Evolutionary conservation across 2,797 vertebrate genomes (phyloP), one percentile per base, ranked within the genome.

Genomic region (Carduelis carduelis): DNA sequence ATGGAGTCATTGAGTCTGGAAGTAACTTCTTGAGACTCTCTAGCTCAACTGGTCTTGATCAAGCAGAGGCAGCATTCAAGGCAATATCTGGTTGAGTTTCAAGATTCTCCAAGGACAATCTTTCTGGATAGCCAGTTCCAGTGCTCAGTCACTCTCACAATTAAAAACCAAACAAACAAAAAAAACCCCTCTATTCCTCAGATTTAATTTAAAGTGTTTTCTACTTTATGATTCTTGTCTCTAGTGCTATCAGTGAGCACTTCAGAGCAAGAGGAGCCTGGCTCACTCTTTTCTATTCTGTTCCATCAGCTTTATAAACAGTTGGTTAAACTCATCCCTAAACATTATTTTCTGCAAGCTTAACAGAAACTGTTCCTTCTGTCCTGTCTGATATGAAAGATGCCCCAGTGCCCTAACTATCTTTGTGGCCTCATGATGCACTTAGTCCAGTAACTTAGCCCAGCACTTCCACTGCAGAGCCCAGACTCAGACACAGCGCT

Each of bases 391-490:
- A 26, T 13, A 35, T 32, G 39, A 43, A 47, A 52, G 50, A 14
- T 59, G 5, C 9, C 44, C 9, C 30, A 20, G 27, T 34, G 7
- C 5, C 14, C 44, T 41, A 30, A 15, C 16, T 11, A 49, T 14
- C 15, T 50, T 21, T 69, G 16, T 46, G 5, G 21, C 5, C 30
- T 7, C 47, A 21, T 10, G 24, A 46, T 55, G 46, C 12, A 30
- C 16, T 34, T 20, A 32, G 4, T 32, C 3, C 52, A 22, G 2
- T 55, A 49, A 74, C 3, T 50, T 19, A 43, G 41, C 17, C 41
- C 18, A 0, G 2, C 39, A 28, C 15, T 21, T 55, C 18, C 9
- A 20, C 37, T 17, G 9, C 0, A 0, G 8, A 64, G 28, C 22
- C 41, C 44, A 60, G 12, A 64, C 8, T 12, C 50, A 44, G 35